Conservation (phyloP, 2,113 vertebrate species). For the Larimichthys crocea region DNA sequence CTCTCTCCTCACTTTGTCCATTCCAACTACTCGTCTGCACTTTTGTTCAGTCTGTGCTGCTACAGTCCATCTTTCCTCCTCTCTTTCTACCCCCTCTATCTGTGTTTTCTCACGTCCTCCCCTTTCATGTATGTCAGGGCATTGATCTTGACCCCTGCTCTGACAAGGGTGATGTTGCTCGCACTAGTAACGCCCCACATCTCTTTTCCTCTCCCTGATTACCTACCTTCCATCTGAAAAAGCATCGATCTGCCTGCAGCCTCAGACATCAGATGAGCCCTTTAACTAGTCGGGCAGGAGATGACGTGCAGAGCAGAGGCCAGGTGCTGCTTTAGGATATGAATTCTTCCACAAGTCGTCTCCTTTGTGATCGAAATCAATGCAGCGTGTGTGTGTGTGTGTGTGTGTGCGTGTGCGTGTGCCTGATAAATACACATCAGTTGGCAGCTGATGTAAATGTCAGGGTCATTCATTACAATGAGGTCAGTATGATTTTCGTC, state of each 20-base stretch:
- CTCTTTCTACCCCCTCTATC: conserved; percentile 8
- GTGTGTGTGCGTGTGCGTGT: conserved; percentile 1
- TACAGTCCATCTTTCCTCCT: conserved; percentile 5
- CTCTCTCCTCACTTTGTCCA: neutral
- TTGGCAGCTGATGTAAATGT: conserved; percentile 59
- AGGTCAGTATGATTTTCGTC: conserved; percentile 38
- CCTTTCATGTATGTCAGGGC: conserved; percentile 43
- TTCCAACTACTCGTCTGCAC: conserved; percentile 17
- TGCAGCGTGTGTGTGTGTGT: conserved; percentile 13
- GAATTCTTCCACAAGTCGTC: conserved; percentile 17
- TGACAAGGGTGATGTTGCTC: conserved; percentile 36
- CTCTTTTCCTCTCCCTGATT: conserved; percentile 14
- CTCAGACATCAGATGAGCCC: conserved; percentile 36
- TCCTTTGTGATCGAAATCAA: conserved; percentile 37
- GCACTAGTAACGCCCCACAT: conserved; percentile 4
- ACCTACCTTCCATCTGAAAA: conserved; percentile 23
- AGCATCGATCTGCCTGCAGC: conserved; percentile 55
- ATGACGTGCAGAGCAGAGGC: conserved; percentile 9
- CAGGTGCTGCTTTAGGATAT: conserved; percentile 47
- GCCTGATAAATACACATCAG: conserved; percentile 63
- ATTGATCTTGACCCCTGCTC: conserved; percentile 53
- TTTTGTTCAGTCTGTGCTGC: conserved; percentile 18
- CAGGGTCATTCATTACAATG: conserved; percentile 51
- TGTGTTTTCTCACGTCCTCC: conserved; percentile 32
- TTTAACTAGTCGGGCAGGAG: conserved; percentile 24